Conservation (phyloP, 1,140 invertebrate genomes). For the Muscidifurax raptorellus region DNA sequence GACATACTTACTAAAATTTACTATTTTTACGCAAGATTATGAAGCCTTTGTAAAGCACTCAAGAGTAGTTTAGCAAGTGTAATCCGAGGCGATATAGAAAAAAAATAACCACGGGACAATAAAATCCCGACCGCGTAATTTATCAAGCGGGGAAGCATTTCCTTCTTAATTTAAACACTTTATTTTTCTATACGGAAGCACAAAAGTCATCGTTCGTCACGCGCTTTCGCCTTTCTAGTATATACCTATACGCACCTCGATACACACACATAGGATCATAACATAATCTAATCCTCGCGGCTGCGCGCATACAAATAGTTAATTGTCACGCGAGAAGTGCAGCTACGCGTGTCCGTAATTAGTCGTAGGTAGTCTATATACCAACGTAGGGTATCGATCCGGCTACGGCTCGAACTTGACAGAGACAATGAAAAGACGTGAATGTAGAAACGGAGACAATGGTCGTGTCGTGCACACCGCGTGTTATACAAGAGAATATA, state of each 20-base stretch:
- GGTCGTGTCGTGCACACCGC: neutral
- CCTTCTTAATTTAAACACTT: slow-evolving; percentile 17
- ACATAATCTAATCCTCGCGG: neutral
- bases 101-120: neutral
- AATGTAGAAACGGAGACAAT: slow-evolving; percentile 11
- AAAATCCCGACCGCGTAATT: slow-evolving; percentile 15
- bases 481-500: neutral
- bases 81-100: neutral
- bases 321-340: slow-evolving; percentile 68
- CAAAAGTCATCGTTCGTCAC: slow-evolving; percentile 36
- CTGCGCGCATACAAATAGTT: slow-evolving; percentile 56
- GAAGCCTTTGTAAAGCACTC: neutral
- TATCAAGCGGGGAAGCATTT: slow-evolving; percentile 13
- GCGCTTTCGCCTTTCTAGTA: neutral
- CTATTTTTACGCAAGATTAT: neutral
- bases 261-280: neutral
- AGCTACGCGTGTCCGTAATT: slow-evolving; percentile 60
- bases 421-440: slow-evolving; percentile 26
- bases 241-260: too few relatives aligned
- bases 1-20: too few relatives aligned
- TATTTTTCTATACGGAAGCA: slow-evolving; percentile 16
- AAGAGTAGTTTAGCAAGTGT: neutral
- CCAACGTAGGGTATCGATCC: slow-evolving; percentile 55
- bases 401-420: slow-evolving; percentile 34
- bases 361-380: slow-evolving; percentile 46